Percentiles rank a stretch among this genome's conserved stretches.
Evolutionary conservation across 2,888 invertebrate species (phyloP).

Genomic region (Drosophila bunnanda): DNA sequence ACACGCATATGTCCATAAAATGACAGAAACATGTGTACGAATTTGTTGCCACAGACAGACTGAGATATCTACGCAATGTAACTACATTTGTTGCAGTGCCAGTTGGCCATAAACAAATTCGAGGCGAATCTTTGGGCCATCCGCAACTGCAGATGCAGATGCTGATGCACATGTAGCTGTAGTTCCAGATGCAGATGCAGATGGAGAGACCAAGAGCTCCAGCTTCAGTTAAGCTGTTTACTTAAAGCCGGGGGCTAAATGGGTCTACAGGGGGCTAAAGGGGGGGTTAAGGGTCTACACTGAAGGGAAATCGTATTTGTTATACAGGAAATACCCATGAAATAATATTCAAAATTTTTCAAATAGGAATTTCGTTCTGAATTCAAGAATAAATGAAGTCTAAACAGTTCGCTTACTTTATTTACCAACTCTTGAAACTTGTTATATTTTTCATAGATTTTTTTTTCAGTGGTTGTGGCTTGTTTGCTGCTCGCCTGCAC

Average conservation of each 20-base stretch:
- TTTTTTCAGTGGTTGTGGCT: constrained; percentile 45
- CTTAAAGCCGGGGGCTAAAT: constrained; percentile 57
- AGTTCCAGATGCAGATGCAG: constrained; percentile 27
- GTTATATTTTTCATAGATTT: not conserved
- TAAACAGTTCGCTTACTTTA: not conserved
- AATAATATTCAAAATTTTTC: not conserved
- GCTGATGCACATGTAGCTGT: constrained; percentile 17
- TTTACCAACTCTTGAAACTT: not conserved
- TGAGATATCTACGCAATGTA: constrained; percentile 42
- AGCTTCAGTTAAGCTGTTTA: constrained; percentile 69
- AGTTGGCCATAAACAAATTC: constrained; percentile 79
- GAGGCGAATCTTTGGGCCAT: constrained; percentile 41
- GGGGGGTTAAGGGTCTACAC: not conserved
- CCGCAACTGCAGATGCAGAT: constrained; percentile 24
- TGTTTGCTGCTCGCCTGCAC: constrained; percentile 60
- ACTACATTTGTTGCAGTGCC: constrained; percentile 51
- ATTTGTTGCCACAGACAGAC: constrained; percentile 65
- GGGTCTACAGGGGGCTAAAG: constrained; percentile 35
- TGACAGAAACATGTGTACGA: constrained; percentile 81
- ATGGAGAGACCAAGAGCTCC: constrained; percentile 24
- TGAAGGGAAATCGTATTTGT: not conserved
- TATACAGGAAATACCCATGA: rapidly evolving
- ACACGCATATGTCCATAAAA: constrained; percentile 74
- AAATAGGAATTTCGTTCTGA: not conserved
- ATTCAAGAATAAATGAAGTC: not conserved